phyloP scores from a whole-genome alignment of 2,113 vertebrate species.

The Bufo bufo region DNA sequence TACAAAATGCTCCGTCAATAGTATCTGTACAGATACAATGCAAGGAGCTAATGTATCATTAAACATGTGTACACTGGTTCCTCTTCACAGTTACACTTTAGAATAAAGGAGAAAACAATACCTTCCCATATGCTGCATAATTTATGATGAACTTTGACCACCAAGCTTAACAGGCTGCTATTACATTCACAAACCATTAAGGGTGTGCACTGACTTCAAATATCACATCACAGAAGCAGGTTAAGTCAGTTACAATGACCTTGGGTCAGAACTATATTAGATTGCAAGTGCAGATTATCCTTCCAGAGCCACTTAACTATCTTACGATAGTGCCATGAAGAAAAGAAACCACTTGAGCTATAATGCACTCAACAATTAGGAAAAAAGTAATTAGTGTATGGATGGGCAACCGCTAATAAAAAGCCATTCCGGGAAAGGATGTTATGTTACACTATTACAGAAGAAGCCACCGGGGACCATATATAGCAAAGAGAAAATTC shows the following conservation, averaged over 20 bases:
- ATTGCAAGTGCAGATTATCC: slow-evolving; percentile 35
- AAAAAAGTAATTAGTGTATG: slow-evolving; percentile 73
- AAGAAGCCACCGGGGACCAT: neutral
- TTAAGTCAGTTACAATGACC: slow-evolving; percentile 42
- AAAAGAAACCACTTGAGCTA: slow-evolving; percentile 68
- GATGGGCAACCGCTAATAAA: slow-evolving; percentile 78
- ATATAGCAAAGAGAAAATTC: neutral
- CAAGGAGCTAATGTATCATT: slow-evolving; percentile 43
- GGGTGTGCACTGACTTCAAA: slow-evolving; percentile 20
- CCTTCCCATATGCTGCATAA: slow-evolving; percentile 43
- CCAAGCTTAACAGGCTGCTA: slow-evolving; percentile 36
- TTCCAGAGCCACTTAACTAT: slow-evolving; percentile 32
- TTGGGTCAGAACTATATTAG: slow-evolving; percentile 44
- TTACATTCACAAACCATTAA: slow-evolving; percentile 38
- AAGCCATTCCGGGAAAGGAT: slow-evolving; percentile 66
- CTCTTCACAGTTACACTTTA: slow-evolving; percentile 32
- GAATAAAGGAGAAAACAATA: slow-evolving; percentile 29
- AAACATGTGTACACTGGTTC: slow-evolving; percentile 21
- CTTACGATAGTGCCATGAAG: neutral
- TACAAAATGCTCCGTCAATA: neutral
- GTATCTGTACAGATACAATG: neutral
- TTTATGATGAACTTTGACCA: slow-evolving; percentile 48
- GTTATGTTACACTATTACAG: slow-evolving; percentile 7
- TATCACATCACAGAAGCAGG: slow-evolving; percentile 45
- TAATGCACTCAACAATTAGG: slow-evolving; percentile 72